These are phyloP conservation scores for Urocitellus parryii DNA, from an alignment of 2,113 vertebrate genomes.

Conservation along the genomic window DNA sequence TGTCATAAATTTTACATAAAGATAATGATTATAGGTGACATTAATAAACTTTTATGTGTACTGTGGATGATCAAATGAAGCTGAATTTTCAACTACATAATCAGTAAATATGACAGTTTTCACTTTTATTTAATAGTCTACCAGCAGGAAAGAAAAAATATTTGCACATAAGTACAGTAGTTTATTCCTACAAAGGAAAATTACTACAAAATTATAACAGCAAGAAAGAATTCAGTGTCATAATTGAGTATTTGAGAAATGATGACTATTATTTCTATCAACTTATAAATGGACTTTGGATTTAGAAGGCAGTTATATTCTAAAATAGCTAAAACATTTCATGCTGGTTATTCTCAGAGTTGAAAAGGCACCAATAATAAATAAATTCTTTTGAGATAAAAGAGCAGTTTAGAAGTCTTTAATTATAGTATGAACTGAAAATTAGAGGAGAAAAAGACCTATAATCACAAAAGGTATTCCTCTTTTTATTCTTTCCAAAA, in stretches of 20 bases:
- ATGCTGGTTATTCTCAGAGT: background rate
- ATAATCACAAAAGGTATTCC: background rate
- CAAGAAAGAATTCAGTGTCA: conserved; percentile 1
- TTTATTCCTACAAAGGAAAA: background rate
- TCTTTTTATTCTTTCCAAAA: background rate
- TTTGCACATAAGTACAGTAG: background rate
- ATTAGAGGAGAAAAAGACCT: background rate
- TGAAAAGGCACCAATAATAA: background rate
- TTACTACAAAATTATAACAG: background rate
- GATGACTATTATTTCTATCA: background rate
- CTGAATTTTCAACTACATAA: background rate
- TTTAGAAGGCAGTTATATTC: background rate
- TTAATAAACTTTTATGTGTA: background rate
- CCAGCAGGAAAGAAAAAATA: background rate
- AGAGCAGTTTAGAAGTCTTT: background rate
- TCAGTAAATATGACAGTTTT: background rate
- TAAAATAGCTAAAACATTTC: background rate
- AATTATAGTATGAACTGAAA: conserved; percentile 19
- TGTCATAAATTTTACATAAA: conserved; percentile 42
- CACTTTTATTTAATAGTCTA: conserved; percentile 39
- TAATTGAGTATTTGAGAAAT: conserved; percentile 27
- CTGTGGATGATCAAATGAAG: background rate
- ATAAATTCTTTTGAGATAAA: background rate
- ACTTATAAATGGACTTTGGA: background rate
- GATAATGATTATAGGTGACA: background rate